These are phyloP conservation scores for Centropyge bicolor DNA, from an alignment of 2,797 vertebrate genomes.

Conservation along the genomic window DNA sequence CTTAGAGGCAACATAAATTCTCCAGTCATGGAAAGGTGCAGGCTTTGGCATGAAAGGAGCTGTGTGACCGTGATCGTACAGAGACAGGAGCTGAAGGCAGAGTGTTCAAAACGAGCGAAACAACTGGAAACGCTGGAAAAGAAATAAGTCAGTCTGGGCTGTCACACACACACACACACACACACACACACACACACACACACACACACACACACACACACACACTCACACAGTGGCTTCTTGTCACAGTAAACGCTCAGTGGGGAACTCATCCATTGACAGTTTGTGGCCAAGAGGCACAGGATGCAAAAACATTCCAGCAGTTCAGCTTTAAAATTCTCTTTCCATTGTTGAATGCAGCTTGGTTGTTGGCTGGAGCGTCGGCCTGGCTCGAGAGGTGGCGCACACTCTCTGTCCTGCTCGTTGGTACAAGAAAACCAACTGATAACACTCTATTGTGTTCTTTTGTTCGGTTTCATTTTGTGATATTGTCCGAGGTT, in stretches of 20 bases:
- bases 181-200: too few relatives aligned
- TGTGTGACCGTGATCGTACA: background rate
- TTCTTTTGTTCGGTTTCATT: background rate
- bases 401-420: background rate
- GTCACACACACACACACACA: too few relatives aligned
- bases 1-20: background rate
- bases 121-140: background rate
- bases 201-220: slow-evolving; percentile 2
- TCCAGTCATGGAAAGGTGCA: too few relatives aligned
- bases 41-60: background rate
- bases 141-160: background rate
- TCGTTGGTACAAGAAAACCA: background rate
- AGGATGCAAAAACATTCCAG: background rate
- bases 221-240: background rate
- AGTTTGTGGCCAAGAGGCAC: slow-evolving; percentile 7
- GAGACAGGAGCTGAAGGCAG: background rate
- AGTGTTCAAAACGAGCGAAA: background rate
- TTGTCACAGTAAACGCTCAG: slow-evolving; percentile 1
- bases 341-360: background rate
- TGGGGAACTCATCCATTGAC: background rate
- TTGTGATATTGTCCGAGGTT: background rate
- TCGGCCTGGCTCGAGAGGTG: slow-evolving; percentile 1
- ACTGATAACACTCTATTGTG: background rate
- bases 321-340: background rate
- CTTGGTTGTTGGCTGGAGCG: background rate